Percentiles rank a stretch among this genome's conserved stretches.
Conservation (phyloP, 2,797 vertebrate genomes). For the Sebastes wilsoni region DNA sequence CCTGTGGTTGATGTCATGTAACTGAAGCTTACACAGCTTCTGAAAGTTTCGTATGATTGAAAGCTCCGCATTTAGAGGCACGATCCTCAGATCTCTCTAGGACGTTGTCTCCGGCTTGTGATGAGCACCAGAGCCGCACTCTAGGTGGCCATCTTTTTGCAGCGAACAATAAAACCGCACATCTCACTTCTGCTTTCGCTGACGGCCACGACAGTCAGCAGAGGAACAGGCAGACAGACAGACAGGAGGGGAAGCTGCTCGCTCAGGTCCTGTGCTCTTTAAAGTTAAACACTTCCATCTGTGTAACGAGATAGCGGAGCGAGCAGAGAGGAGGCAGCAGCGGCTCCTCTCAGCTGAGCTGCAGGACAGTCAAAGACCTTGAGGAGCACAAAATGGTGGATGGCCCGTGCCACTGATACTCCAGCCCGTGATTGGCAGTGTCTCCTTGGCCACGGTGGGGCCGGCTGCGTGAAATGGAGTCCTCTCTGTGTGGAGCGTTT, state of each 20-base stretch:
- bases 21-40: background rate
- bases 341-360: slow-evolving; percentile 70
- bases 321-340: slow-evolving; percentile 51
- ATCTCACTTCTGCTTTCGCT: slow-evolving; percentile 78
- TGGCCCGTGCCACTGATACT: slow-evolving; percentile 76
- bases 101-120: slow-evolving; percentile 23
- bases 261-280: slow-evolving; percentile 74
- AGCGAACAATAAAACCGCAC: slow-evolving; percentile 56
- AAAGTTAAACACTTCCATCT: slow-evolving; percentile 84
- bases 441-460: slow-evolving; percentile 80
- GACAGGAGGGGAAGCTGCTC: slow-evolving; percentile 69
- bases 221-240: slow-evolving; percentile 69
- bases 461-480: slow-evolving; percentile 89
- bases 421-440: slow-evolving; percentile 71
- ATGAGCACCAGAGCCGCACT: slow-evolving; percentile 47
- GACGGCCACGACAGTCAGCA: slow-evolving; percentile 71
- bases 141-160: slow-evolving; percentile 60
- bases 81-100: slow-evolving; percentile 28
- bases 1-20: slow-evolving; percentile 6
- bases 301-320: slow-evolving; percentile 81
- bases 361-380: slow-evolving; percentile 82
- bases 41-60: background rate
- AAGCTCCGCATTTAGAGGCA: slow-evolving; percentile 31
- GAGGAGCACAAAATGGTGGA: slow-evolving; percentile 88
- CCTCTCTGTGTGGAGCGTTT: slow-evolving; percentile 87